Conservation (phyloP, 2,888 invertebrate genomes). For the Oligia fasciuncula region DNA sequence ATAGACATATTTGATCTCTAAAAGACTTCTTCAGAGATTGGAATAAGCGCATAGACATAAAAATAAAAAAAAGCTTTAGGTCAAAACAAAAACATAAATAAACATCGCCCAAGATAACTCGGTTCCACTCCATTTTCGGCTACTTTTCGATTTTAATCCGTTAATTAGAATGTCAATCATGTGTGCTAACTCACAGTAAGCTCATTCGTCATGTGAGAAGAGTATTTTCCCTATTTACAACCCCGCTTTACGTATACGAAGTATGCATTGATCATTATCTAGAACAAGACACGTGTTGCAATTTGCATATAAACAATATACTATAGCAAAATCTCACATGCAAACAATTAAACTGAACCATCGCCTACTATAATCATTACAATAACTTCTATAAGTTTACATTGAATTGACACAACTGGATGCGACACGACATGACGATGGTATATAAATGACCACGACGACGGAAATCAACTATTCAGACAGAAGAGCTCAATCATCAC, state of each 20-base stretch:
- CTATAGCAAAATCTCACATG: neutral
- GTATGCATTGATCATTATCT: neutral
- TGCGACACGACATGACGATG: constrained; percentile 56
- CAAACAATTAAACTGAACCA: constrained; percentile 24
- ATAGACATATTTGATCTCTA: too few relatives aligned
- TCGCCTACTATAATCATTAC: constrained; percentile 10
- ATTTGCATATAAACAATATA: constrained; percentile 11
- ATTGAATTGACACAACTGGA: constrained; percentile 38
- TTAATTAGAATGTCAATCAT: neutral
- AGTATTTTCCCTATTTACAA: neutral
- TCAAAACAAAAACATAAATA: neutral
- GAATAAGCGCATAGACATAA: neutral
- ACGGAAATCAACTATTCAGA: constrained; percentile 64
- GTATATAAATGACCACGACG: constrained; percentile 62
- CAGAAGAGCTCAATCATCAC: constrained; percentile 34
- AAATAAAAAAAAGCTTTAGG: neutral
- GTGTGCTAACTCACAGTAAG: neutral
- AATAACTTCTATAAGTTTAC: constrained; percentile 39
- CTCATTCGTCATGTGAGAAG: neutral
- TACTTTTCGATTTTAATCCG: neutral
- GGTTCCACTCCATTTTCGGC: neutral
- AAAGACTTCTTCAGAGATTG: too few relatives aligned
- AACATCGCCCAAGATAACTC: neutral
- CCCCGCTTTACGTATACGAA: neutral
- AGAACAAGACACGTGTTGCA: neutral